Evolutionary conservation across 2,888 invertebrate genomes (phyloP), one percentile per base, ranked within the genome.

Genomic region (Volucella bombylans): DNA sequence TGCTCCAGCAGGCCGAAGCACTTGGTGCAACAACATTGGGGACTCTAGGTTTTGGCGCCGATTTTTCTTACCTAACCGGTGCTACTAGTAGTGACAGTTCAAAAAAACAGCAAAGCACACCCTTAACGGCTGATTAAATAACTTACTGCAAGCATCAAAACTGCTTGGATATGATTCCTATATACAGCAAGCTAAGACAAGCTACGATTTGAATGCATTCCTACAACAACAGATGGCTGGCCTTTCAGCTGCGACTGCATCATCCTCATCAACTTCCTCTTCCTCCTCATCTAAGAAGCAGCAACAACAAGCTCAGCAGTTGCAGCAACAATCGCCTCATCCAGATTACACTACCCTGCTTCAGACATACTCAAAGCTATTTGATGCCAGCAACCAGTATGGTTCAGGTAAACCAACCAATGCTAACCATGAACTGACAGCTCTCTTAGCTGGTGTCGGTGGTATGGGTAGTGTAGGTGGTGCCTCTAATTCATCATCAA

Each of bases 1-100:
- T 92, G 47, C 82, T 92, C 74, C 92, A 92, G 78, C 92, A 92
- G 82, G 92, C 92, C 0, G 91, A 92, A 76, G 91, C 91, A 1
- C 80, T 91, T 73, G 91, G 91, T 0, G 91, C 91, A 31, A 91
- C 91, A 1, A 92, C 91, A 3, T 81, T 92, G 59, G 91, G 92
- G 8, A 91, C 91, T 0, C 78, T 91, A 14, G 91, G 91, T 6
- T 90, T 91, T 83, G 90, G 90, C 1, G 87, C 90, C 2, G 91
- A 91, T 77, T 90, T 91, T 52, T 90, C 90, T 39, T 91, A 91
- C 80, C 79, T 91, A 41, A 89, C 90, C n/a, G n/a, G n/a, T n/a
- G n/a, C n/a, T n/a, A n/a, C n/a, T n/a, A n/a, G n/a, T n/a, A n/a
- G n/a, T n/a, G n/a, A n/a, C n/a, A n/a, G n/a, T n/a, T n/a, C n/a